Evolutionary conservation across 1,140 invertebrate species (phyloP), one percentile per base, ranked within the genome.

Genomic region (Drosophila santomea): DNA sequence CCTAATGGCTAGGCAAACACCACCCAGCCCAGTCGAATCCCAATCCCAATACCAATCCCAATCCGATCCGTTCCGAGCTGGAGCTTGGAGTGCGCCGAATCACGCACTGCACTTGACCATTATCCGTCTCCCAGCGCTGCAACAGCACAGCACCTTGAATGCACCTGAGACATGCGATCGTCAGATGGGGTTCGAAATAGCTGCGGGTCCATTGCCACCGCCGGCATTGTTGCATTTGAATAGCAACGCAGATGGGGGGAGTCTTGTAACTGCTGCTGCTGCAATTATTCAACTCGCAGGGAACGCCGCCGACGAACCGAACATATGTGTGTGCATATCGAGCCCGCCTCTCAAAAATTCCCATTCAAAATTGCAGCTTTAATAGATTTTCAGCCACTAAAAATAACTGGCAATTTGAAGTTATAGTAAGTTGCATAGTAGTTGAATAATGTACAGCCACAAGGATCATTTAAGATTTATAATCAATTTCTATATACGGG

Each of bases 101-200:
- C 68, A 72, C 68, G 68, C 68, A 72, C 52, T 71, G 66, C 64
- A 72, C 68, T 72, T 72, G 68, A 71, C 67, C 67, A 71, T 71
- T 71, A 71, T 71, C 64, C 50, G 52, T 35, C 54, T 50, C 45
- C 28, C 60, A 63, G 41, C 39, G 17, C 39, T 14, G n/a, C 43
- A 68, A 68, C 41, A 39, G 44, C 68, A 68, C 41, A 39, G 44
- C 68, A n/a, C 52, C 52, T 71, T 15, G 64, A 71, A 72, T 72
- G 66, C 68, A 72, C 51, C 66, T n/a, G 28, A 72, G 68, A 72
- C 68, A 72, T 72, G 68, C 68, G 68, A 71, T 71, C 63, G 44
- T 71, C 62, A 39, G 38, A 10, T 48, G 44, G 38, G 38, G 45
- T 45, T 58, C 28, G 52, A 35, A 57, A 71, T 69, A 50, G 44